Evolutionary conservation across 2,113 vertebrate species (phyloP), one percentile per base, ranked within the genome.

Genomic region (Charadrius vociferus): DNA sequence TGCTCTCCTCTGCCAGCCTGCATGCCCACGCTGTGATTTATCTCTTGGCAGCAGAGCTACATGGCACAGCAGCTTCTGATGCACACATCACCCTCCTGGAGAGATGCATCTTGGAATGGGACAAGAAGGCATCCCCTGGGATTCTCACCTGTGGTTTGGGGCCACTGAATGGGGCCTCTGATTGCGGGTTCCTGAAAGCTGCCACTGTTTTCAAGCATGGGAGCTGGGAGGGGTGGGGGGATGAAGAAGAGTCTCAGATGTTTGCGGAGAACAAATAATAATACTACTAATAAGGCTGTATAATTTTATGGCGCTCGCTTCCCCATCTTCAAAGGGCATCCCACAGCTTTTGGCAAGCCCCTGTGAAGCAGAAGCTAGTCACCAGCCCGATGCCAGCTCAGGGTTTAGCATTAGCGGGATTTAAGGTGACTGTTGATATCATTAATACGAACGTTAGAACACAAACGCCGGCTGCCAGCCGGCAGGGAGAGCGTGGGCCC

Each of bases 301-400:
- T 89, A 56, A 97, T 97, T 95, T 75, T 68, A 94, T 89, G 68
- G 88, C 17, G 1, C 70, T 80, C 11, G 70, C 73, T 91, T 92
- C 61, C 22, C 27, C 65, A 2, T 81, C 95, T 96, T 95, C 95
- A 93, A 94, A 97, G 91, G 96, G 95, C 94, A 96, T 94, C 96
- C 96, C 92, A 75, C 86, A 81, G 95, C 61, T 94, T 77, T 95
- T 97, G 95, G 97, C 96, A 97, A 72, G 83, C 47, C 62, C 80
- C 12, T 34, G 65, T 18, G 83, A 86, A 85, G 91, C 77, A 94
- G 86, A 73, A 96, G 94, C 45, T n/a, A 65, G 68, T 78, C 59
- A 50, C 88, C 55, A 95, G 79, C 79, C 61, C 1, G 3, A 7
- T 74, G 70, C 86, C 96, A 96, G 92, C 88, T 72, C 88, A 32